Evolutionary conservation across 2,113 vertebrate genomes (phyloP).

Genomic region (Arenaria interpres): DNA sequence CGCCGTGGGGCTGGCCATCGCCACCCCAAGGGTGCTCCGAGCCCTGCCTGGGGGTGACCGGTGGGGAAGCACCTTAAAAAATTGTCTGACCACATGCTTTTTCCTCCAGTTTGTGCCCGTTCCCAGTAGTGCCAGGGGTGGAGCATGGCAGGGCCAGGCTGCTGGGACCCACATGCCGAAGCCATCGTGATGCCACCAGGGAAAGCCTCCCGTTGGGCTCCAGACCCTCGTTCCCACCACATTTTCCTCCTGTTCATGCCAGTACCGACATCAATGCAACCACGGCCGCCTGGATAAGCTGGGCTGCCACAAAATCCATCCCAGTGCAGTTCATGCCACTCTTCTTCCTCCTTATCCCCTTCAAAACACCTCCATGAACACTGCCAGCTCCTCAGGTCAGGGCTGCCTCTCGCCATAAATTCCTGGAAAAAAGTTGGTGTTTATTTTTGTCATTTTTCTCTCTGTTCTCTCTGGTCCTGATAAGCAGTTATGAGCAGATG

Average conservation of each 20-base stretch:
- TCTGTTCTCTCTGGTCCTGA: background rate
- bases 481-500: background rate
- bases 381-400: background rate
- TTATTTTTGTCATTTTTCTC: background rate
- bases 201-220: accelerated
- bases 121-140: accelerated
- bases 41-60: accelerated
- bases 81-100: accelerated
- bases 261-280: accelerated
- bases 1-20: accelerated
- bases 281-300: accelerated
- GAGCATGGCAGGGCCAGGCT: background rate
- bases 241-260: accelerated
- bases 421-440: background rate
- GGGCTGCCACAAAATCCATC: background rate
- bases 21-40: background rate
- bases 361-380: background rate
- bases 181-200: accelerated
- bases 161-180: accelerated
- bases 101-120: accelerated
- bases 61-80: accelerated
- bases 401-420: background rate
- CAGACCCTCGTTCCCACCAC: background rate
- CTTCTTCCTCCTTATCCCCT: accelerated
- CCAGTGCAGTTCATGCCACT: accelerated